These are phyloP conservation scores for Drosophila biarmipes DNA, from an alignment of 1,140 invertebrate genomes.

Conservation along the genomic window DNA sequence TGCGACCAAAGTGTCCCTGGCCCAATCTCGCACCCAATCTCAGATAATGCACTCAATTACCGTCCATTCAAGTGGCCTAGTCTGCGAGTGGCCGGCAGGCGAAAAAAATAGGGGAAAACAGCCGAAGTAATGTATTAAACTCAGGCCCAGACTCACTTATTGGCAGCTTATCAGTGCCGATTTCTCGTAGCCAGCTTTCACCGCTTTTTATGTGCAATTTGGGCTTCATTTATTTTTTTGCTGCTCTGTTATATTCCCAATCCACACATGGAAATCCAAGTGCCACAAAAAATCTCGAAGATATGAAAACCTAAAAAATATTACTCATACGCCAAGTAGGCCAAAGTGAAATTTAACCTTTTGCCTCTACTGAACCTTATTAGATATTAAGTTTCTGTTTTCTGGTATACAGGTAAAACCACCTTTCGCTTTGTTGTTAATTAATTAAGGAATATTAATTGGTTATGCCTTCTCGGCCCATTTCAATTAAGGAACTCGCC, in stretches of 20 bases:
- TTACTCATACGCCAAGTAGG: neutral
- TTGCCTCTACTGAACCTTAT: neutral
- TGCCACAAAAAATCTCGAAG: too few species aligned
- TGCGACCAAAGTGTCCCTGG: constrained; percentile 40
- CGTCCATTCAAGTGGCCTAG: constrained; percentile 46
- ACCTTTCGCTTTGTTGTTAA: neutral
- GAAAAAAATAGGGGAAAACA: neutral
- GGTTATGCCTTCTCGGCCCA: neutral
- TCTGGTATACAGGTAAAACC: neutral
- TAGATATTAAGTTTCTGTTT: neutral
- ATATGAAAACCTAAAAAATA: neutral
- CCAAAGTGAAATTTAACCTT: neutral
- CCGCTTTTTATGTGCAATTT: constrained; percentile 21
- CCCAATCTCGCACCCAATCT: constrained; percentile 61
- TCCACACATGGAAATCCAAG: neutral
- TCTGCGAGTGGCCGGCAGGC: neutral
- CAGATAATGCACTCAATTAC: constrained; percentile 80
- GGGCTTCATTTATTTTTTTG: neutral
- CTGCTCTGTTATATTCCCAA: neutral
- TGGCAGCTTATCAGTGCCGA: constrained; percentile 25
- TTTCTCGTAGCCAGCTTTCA: constrained; percentile 1
- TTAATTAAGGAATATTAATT: neutral
- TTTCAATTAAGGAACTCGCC: neutral
- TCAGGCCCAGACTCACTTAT: constrained; percentile 25
- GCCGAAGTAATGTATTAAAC: constrained; percentile 33